These are phyloP conservation scores for Oryzias curvinotus DNA, from an alignment of 2,113 vertebrate species.

Conservation along the genomic window DNA sequence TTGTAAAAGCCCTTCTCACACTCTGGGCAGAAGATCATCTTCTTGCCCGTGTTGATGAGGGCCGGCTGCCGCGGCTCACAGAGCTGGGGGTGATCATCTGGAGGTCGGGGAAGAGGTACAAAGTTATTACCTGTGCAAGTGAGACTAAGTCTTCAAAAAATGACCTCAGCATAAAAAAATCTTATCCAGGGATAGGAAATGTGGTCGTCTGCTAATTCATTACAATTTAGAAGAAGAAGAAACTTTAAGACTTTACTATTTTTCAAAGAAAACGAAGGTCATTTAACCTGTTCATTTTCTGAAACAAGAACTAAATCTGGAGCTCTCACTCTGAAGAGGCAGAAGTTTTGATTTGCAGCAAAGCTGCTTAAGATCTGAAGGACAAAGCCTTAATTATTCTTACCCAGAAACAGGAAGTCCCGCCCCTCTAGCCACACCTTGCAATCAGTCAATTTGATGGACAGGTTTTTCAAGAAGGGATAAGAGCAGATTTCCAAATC, in stretches of 20 bases:
- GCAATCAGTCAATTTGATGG: constrained; percentile 56
- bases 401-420: constrained; percentile 60
- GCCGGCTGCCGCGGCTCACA: neutral
- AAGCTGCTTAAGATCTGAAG: neutral
- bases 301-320: no score
- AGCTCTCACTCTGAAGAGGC: no score
- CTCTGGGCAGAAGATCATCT: constrained; percentile 50
- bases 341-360: no score
- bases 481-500: constrained; percentile 39
- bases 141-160: neutral
- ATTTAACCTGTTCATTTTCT: no score
- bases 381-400: neutral
- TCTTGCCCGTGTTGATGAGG: constrained; percentile 25
- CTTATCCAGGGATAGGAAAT: no score
- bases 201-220: no score
- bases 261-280: no score
- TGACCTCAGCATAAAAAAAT: no score
- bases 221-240: no score
- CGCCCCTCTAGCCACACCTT: constrained; percentile 45
- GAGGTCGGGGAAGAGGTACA: neutral
- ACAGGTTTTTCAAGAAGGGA: constrained; percentile 44
- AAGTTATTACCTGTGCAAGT: neutral
- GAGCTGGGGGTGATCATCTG: constrained; percentile 40
- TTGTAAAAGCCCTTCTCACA: constrained; percentile 60
- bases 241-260: no score